Evolutionary conservation across 2,888 invertebrate species (phyloP).

Genomic region (Rhagonycha fulva): DNA sequence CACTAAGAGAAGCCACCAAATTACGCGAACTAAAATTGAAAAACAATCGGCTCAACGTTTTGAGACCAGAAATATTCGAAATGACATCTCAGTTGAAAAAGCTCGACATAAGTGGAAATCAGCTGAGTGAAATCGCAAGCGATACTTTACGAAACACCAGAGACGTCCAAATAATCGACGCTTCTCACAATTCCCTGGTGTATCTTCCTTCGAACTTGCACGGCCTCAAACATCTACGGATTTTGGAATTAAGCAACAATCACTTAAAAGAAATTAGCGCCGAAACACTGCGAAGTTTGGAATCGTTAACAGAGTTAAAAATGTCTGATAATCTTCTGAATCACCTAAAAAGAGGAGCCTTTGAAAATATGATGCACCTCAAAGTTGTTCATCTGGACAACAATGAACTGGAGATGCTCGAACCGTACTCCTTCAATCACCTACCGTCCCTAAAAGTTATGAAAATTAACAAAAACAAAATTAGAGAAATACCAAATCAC

Average conservation of each 20-base stretch:
- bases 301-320: constrained; percentile 70
- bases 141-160: constrained; percentile 66
- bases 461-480: constrained; percentile 69
- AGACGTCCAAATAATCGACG: constrained; percentile 73
- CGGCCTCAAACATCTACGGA: constrained; percentile 68
- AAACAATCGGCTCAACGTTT: constrained; percentile 74
- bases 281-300: constrained; percentile 70
- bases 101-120: constrained; percentile 77
- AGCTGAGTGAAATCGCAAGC: constrained; percentile 69
- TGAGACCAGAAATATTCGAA: constrained; percentile 71
- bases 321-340: constrained; percentile 76
- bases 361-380: constrained; percentile 71
- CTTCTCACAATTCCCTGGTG: constrained; percentile 76
- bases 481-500: constrained; percentile 75
- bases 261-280: constrained; percentile 71
- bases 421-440: constrained; percentile 71
- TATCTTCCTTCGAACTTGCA: constrained; percentile 74
- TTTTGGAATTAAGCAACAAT: constrained; percentile 80
- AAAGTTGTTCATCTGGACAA: constrained; percentile 79
- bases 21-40: constrained; percentile 74
- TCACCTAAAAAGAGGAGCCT: constrained; percentile 71
- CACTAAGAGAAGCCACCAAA: constrained; percentile 65
- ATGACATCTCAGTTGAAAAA: constrained; percentile 67
- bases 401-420: constrained; percentile 77
- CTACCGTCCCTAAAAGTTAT: constrained; percentile 67